phyloP scores from a whole-genome alignment of 2,797 vertebrate genomes.

The Erithacus rubecula region DNA sequence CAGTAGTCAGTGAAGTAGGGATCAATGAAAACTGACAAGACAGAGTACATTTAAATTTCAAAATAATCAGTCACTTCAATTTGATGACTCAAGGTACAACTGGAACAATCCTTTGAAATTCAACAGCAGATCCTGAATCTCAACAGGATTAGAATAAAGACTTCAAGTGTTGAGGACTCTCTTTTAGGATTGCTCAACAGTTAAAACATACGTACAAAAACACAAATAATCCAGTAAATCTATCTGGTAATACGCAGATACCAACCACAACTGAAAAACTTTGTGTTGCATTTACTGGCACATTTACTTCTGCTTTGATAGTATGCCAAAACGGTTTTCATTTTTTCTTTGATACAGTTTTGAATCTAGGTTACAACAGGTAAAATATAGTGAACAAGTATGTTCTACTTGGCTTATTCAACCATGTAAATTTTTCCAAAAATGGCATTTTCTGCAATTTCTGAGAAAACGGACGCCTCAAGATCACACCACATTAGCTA shows the following conservation, averaged over 20 bases:
- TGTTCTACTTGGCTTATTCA: not conserved
- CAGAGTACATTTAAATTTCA: not conserved
- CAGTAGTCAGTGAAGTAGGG: not conserved
- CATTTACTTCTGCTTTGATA: not conserved
- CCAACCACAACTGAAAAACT: not conserved
- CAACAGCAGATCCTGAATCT: not conserved
- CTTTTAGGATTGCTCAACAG: not conserved
- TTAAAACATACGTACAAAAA: not conserved
- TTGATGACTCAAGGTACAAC: not conserved
- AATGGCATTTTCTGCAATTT: not conserved
- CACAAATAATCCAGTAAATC: not conserved
- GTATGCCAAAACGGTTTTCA: not conserved
- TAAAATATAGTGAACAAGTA: not conserved
- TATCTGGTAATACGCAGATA: not conserved
- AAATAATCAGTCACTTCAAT: not conserved
- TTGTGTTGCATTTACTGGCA: not conserved
- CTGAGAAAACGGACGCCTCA: not conserved
- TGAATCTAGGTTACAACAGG: not conserved
- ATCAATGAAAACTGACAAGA: not conserved
- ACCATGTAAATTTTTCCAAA: not conserved
- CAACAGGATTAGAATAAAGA: not conserved
- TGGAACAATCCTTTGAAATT: not conserved
- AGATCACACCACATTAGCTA: not conserved
- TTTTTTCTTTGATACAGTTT: not conserved
- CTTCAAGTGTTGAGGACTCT: not conserved